These are phyloP conservation scores for Prosopocoilus inquinatus DNA, from an alignment of 2,888 invertebrate genomes.

Conservation along the genomic window DNA sequence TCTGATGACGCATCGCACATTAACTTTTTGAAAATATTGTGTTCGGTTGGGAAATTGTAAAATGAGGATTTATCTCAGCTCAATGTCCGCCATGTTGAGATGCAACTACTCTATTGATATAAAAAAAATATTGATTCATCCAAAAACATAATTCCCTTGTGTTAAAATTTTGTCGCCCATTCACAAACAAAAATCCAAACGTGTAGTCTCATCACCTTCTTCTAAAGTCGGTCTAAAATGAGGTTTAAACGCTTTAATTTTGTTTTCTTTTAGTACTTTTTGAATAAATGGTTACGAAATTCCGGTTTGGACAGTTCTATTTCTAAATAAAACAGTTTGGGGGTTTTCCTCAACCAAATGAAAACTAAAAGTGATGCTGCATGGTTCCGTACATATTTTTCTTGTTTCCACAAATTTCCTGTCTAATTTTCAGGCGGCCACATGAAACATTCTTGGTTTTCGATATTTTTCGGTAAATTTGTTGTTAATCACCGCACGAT, in stretches of 20 bases:
- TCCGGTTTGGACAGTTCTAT: not conserved
- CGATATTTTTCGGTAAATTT: too few relatives aligned
- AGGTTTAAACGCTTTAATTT: not conserved
- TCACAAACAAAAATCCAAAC: not conserved
- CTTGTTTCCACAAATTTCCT: too few relatives aligned
- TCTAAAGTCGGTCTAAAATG: not conserved
- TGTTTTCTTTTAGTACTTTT: not conserved
- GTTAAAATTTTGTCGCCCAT: not conserved
- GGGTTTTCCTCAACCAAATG: not conserved
- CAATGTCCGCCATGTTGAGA: not conserved
- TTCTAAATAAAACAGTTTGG: not conserved
- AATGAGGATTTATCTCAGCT: not conserved
- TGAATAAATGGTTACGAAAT: not conserved
- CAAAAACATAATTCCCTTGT: not conserved
- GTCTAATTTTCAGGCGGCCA: not conserved
- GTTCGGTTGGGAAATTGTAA: not conserved
- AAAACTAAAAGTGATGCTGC: not conserved
- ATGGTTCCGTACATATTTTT: not conserved
- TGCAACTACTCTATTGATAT: not conserved
- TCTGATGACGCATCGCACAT: too few relatives aligned
- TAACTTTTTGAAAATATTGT: not conserved
- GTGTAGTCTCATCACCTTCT: not conserved
- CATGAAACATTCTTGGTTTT: too few relatives aligned
- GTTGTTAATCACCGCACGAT: too few relatives aligned
- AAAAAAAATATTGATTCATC: not conserved